phyloP scores from a whole-genome alignment of 2,113 vertebrate species.

The Callionymus lyra region DNA sequence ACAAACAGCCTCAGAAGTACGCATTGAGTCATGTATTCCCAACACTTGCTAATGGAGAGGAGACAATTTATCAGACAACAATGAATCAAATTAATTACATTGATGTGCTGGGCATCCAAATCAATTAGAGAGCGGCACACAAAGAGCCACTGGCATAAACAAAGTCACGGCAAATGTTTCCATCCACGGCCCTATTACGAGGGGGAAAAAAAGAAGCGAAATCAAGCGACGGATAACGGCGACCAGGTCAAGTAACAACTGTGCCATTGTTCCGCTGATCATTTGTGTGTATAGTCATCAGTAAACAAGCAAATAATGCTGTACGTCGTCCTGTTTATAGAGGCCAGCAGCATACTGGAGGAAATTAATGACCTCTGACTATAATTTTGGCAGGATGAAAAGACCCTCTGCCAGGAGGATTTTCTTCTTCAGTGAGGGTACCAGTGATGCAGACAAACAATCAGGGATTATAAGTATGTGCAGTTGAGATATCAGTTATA shows the following conservation, averaged over 20 bases:
- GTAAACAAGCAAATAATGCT: conserved; percentile 23
- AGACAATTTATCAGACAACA: conserved; percentile 42
- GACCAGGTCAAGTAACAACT: conserved; percentile 45
- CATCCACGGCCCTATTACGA: conserved; percentile 42
- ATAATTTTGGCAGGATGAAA: conserved; percentile 12
- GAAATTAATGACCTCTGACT: conserved; percentile 33
- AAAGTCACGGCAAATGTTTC: conserved; percentile 39
- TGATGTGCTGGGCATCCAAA: conserved; percentile 46
- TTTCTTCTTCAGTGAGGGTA: too few species aligned
- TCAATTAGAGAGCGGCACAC: conserved; percentile 49
- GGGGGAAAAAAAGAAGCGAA: conserved; percentile 3
- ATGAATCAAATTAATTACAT: conserved; percentile 54
- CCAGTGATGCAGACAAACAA: too few species aligned
- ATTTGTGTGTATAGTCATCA: conserved; percentile 33
- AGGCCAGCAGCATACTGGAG: conserved; percentile 13
- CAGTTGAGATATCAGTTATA: too few species aligned
- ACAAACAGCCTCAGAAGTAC: conserved; percentile 16
- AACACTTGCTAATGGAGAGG: conserved; percentile 10
- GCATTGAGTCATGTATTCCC: conserved; percentile 13
- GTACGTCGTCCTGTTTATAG: conserved; percentile 20
- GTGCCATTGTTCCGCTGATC: conserved; percentile 27
- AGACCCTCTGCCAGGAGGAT: too few species aligned
- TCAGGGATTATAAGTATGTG: too few species aligned
- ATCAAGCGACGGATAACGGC: background rate
- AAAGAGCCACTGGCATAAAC: conserved; percentile 41